Evolutionary conservation across 2,888 invertebrate genomes (phyloP).

Genomic region (Drosophila melanosoma): DNA sequence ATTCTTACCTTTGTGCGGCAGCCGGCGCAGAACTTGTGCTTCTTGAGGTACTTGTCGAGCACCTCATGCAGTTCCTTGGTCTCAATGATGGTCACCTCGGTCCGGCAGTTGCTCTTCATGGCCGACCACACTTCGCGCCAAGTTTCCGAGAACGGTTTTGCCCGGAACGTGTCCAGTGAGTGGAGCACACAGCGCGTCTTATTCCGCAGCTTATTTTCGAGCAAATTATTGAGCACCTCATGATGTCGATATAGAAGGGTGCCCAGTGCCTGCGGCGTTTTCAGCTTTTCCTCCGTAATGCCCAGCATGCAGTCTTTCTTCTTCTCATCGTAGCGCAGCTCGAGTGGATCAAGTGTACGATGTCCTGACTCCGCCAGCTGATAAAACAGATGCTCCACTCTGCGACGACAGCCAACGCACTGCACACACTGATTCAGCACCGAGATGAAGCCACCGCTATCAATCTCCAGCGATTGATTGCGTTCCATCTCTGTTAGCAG

Average conservation of each 20-base stretch:
- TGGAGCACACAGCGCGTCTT: constrained; percentile 95
- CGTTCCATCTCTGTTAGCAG: constrained; percentile 92
- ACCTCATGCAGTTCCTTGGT: constrained; percentile 93
- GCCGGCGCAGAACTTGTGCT: constrained; percentile 97
- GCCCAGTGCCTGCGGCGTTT: constrained; percentile 92
- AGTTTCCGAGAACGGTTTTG: constrained; percentile 89
- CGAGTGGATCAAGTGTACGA: constrained; percentile 94
- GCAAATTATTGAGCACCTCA: constrained; percentile 90
- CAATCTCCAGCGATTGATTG: constrained; percentile 92
- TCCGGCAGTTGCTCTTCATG: constrained; percentile 91
- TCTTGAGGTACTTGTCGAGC: constrained; percentile 94
- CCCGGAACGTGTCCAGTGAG: constrained; percentile 94
- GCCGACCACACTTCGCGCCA: constrained; percentile 95
- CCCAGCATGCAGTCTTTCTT: constrained; percentile 90
- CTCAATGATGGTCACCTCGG: constrained; percentile 95
- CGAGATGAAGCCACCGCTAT: constrained; percentile 92
- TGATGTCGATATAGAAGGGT: constrained; percentile 95
- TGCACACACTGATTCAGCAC: constrained; percentile 96
- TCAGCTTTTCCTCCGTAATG: constrained; percentile 91
- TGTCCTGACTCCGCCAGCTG: constrained; percentile 94
- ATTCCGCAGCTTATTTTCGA: constrained; percentile 94
- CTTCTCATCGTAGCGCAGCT: constrained; percentile 86
- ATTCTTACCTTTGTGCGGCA: constrained; percentile 93
- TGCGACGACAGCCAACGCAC: constrained; percentile 96
- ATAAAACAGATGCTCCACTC: constrained; percentile 95